phyloP scores from a whole-genome alignment of 2,888 invertebrate species.

The Notodonta dromedarius region DNA sequence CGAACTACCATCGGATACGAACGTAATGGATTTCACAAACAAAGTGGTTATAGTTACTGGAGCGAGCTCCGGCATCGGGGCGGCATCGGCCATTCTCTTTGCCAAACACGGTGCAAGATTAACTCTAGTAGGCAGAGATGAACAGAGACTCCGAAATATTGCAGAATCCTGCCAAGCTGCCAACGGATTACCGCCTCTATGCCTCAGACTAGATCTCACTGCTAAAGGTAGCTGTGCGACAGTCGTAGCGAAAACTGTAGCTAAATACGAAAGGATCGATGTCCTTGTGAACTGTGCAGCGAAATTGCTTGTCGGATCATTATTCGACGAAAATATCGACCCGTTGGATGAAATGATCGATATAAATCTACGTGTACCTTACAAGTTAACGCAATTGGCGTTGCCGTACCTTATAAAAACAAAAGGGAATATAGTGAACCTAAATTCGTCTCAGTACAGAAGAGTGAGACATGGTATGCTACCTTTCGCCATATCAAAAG shows the following conservation, averaged over 20 bases:
- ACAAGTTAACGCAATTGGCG: conserved; percentile 90
- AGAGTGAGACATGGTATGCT: conserved; percentile 52
- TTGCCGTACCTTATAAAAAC: conserved; percentile 90
- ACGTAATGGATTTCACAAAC: conserved; percentile 56
- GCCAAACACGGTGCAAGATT: conserved; percentile 57
- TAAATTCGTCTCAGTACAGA: conserved; percentile 92
- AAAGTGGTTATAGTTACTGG: conserved; percentile 68
- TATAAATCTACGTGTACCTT: conserved; percentile 90
- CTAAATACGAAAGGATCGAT: conserved; percentile 87
- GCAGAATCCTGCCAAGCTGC: conserved; percentile 45
- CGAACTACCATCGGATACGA: conserved; percentile 2
- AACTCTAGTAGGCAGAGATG: conserved; percentile 60
- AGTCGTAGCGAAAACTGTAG: conserved; percentile 87
- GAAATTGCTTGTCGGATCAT: conserved; percentile 86
- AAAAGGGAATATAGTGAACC: conserved; percentile 93
- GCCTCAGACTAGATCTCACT: conserved; percentile 84
- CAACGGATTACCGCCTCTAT: conserved; percentile 41
- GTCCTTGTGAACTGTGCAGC: conserved; percentile 93
- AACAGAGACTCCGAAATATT: conserved; percentile 48
- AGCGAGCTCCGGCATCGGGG: conserved; percentile 67
- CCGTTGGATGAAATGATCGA: conserved; percentile 93
- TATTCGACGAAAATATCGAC: conserved; percentile 90
- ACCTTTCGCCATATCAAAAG: conserved; percentile 45
- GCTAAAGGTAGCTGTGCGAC: conserved; percentile 85
- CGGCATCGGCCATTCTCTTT: conserved; percentile 56